Evolutionary conservation across 2,113 vertebrate species (phyloP), one percentile per base, ranked within the genome.

Genomic region (Rhinoderma darwinii): DNA sequence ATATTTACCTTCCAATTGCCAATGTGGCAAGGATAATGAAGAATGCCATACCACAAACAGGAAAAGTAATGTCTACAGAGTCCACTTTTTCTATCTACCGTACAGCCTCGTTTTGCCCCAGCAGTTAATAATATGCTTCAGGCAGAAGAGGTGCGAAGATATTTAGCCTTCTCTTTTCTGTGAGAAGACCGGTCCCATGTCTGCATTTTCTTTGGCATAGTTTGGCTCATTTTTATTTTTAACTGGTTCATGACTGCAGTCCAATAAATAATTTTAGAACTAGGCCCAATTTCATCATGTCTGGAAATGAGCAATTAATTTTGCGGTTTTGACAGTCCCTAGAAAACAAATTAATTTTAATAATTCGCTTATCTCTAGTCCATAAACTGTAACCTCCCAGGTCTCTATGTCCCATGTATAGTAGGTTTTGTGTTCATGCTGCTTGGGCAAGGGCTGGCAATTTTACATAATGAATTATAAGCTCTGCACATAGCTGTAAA

Each of bases 21-120:
- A 99, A 99, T 14, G 98, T 99, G 89, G 98, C 98, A 30, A 96
- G 98, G 88, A 99, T 99, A 95, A 99, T 99, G 98, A 99, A 99
- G 92, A 99, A 98, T 30, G 97, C 97, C 50, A 97, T 99, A 90
- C 98, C 98, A 17, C 96, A 97, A 89, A 98, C 98, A 14, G 98
- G 98, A 92, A 99, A 99, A 97, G 98, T 99, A 95, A 92, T 70
- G 74, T 22, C 17, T 0, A 83, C 74, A 6, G 63, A 39, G 89
- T 72, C 30, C 56, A 80, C 61, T 80, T 86, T 85, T 44, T 77
- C 12, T 66, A 47, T 12, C 51, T 85, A 66, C 27, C 25, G 12
- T 51, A 74, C 82, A 73, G 68, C 32, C n/a, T 50, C 30, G 17
- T 47, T 85, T 63, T 61, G n/a, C 51, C 30, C 37, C 47, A 27